A percentile compares a stretch with the other conserved stretches of the same genome.
Conservation (phyloP, 2,797 vertebrate genomes). For the Eulemur albifrons region DNA sequence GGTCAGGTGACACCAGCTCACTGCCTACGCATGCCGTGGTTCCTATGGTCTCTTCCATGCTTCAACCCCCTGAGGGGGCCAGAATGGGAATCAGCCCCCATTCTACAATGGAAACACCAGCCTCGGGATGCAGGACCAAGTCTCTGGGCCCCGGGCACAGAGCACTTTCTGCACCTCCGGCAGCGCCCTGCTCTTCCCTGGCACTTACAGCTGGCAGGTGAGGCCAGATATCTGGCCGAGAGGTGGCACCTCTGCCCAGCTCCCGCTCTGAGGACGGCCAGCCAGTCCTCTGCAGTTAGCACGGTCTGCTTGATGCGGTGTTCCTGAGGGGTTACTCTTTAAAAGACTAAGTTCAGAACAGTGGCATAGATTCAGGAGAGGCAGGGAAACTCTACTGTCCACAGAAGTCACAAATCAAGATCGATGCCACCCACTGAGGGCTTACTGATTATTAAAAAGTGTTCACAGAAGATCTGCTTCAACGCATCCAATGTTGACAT, state of each 20-base stretch:
- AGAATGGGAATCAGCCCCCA: too few relatives aligned
- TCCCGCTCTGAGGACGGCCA: background rate
- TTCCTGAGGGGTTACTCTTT: background rate
- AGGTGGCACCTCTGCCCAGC: background rate
- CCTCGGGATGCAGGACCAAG: background rate
- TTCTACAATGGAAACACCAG: background rate
- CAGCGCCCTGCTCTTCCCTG: background rate
- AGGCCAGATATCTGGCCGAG: background rate
- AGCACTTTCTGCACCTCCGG: background rate
- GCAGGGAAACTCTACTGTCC: background rate
- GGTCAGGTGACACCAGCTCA: background rate
- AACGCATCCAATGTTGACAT: accelerated
- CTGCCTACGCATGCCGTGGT: accelerated
- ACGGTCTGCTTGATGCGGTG: accelerated
- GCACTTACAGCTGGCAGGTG: too few relatives aligned
- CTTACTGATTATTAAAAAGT: background rate
- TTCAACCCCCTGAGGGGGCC: background rate
- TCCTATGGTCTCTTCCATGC: accelerated
- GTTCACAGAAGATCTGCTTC: background rate
- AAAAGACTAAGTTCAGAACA: background rate
- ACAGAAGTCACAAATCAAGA: background rate
- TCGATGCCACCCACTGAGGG: accelerated
- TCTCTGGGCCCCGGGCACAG: accelerated
- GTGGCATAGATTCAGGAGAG: background rate
- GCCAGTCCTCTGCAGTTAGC: background rate